A percentile compares a stretch with the other conserved stretches of the same genome.
Evolutionary conservation across 2,113 vertebrate genomes (phyloP).

Genomic region (Nothoprocta pentlandii): DNA sequence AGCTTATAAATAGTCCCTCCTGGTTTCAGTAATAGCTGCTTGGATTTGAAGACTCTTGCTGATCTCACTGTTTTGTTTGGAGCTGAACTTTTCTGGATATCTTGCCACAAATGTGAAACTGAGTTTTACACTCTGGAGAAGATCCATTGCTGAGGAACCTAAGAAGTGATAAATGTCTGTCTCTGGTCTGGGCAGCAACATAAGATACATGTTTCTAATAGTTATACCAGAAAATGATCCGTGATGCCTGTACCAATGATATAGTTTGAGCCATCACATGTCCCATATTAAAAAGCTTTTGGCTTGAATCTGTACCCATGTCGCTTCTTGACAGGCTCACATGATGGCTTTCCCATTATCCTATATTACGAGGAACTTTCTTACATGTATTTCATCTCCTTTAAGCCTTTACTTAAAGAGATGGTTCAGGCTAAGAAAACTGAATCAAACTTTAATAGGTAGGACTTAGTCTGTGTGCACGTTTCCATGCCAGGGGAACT

Average conservation of each 20-base stretch:
- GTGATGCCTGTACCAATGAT: neutral
- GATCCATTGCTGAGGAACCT: neutral
- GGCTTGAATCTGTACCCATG: neutral
- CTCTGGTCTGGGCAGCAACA: neutral
- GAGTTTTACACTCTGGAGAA: neutral
- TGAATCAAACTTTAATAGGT: neutral
- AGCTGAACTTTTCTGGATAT: neutral
- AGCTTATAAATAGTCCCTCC: neutral
- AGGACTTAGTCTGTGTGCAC: neutral
- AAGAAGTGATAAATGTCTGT: neutral
- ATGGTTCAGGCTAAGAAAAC: neutral
- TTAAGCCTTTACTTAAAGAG: neutral
- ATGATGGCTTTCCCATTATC: neutral
- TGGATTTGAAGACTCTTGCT: neutral
- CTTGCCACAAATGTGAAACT: neutral
- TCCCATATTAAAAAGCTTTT: neutral
- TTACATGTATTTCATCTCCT: neutral
- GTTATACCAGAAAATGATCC: neutral
- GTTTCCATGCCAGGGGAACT: neutral
- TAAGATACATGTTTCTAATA: neutral
- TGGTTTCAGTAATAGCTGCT: neutral
- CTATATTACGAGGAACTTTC: neutral
- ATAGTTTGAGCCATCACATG: neutral
- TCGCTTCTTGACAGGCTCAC: neutral
- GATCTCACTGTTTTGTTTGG: neutral